Conservation (phyloP, 2,888 invertebrate genomes). For the Unio pictorum region DNA sequence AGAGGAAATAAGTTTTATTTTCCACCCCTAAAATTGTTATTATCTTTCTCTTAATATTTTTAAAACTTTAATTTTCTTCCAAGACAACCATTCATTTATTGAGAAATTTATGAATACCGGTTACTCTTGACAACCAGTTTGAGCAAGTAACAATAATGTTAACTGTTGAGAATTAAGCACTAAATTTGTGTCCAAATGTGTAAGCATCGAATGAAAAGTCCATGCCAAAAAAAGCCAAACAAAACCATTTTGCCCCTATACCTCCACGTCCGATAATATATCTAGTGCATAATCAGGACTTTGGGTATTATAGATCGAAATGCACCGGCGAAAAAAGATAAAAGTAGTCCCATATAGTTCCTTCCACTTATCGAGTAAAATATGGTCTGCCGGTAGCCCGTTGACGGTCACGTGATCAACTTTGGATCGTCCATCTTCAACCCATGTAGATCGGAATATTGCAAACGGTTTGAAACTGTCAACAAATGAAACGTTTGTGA, state of each 20-base stretch:
- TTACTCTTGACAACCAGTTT: too few species aligned
- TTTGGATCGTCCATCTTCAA: constrained; percentile 38
- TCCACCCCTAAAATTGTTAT: too few species aligned
- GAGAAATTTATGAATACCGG: too few species aligned
- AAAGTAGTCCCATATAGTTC: constrained; percentile 31
- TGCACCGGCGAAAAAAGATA: constrained; percentile 34
- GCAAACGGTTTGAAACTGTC: constrained; percentile 24
- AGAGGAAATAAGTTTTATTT: too few species aligned
- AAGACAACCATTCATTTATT: too few species aligned
- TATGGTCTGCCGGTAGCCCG: constrained; percentile 23
- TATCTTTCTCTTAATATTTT: too few species aligned
- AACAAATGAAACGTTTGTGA: constrained; percentile 17
- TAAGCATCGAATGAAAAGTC: not conserved
- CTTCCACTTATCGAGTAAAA: constrained; percentile 21
- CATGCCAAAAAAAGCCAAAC: not conserved
- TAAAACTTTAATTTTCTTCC: too few species aligned
- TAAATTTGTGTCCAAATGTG: too few species aligned
- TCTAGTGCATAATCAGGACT: constrained; percentile 29
- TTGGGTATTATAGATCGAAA: constrained; percentile 33
- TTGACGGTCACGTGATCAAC: constrained; percentile 41
- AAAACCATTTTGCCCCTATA: not conserved
- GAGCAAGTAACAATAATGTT: too few species aligned
- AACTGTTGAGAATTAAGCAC: too few species aligned
- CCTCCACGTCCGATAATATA: constrained; percentile 14
- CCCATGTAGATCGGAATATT: constrained; percentile 37